These are phyloP conservation scores for Mamestra brassicae DNA, from an alignment of 2,888 invertebrate genomes.

Conservation along the genomic window DNA sequence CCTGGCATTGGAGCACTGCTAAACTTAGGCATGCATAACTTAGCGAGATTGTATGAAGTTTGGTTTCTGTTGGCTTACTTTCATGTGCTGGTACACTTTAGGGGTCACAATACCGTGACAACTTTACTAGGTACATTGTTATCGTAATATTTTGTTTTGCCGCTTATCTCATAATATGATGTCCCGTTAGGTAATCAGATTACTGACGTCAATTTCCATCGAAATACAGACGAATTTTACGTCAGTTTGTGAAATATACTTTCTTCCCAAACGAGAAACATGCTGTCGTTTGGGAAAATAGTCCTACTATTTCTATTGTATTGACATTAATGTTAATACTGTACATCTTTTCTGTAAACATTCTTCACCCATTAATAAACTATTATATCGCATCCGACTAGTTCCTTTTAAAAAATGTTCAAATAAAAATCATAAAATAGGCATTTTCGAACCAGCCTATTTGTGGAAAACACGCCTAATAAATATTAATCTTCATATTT, in stretches of 20 bases:
- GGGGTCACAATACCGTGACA: slow-evolving; percentile 42
- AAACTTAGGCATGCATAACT: background rate
- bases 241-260: background rate
- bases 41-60: background rate
- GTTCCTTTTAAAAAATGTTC: too few species aligned
- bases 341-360: too few species aligned
- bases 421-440: too few species aligned
- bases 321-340: too few species aligned
- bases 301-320: background rate
- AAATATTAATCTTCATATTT: slow-evolving; percentile 11
- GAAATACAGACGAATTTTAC: slow-evolving; percentile 10
- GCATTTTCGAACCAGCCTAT: background rate
- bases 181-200: slow-evolving; percentile 45
- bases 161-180: slow-evolving; percentile 43
- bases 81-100: slow-evolving; percentile 3
- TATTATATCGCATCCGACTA: too few species aligned
- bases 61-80: slow-evolving; percentile 18
- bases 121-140: slow-evolving; percentile 20
- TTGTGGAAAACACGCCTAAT: background rate
- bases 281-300: background rate
- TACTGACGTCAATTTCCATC: slow-evolving; percentile 19
- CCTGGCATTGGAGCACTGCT: too few species aligned
- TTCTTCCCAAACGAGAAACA: background rate
- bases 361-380: too few species aligned
- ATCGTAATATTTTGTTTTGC: slow-evolving; percentile 44